phyloP scores from a whole-genome alignment of 2,113 vertebrate genomes.

The Melozone crissalis region DNA sequence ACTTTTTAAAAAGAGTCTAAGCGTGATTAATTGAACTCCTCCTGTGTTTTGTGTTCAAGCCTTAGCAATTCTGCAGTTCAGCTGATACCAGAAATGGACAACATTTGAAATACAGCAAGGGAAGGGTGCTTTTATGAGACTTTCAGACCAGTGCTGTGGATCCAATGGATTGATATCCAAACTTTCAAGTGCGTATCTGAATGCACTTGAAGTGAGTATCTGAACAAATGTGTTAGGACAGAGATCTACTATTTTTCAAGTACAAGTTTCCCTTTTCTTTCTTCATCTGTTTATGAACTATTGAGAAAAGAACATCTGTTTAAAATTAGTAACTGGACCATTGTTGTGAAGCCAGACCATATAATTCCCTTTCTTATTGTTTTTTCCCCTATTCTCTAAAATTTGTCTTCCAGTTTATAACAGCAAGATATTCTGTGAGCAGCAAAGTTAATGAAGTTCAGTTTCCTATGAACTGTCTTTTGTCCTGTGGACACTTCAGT shows the following conservation, averaged over 20 bases:
- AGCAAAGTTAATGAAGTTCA: constrained; percentile 23
- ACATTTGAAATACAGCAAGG: background rate
- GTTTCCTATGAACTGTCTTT: background rate
- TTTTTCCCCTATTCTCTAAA: background rate
- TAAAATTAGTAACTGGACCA: constrained; percentile 37
- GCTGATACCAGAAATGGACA: background rate
- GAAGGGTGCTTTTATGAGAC: background rate
- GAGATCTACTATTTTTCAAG: background rate
- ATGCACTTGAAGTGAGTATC: background rate
- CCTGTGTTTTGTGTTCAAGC: background rate
- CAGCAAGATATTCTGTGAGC: background rate
- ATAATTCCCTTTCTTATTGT: background rate
- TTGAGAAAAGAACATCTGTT: background rate
- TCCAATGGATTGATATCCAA: background rate
- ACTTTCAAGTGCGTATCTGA: background rate
- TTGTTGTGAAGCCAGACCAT: constrained; percentile 5
- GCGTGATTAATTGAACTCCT: background rate
- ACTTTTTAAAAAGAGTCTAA: background rate
- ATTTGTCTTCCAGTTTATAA: background rate
- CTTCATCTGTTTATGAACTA: constrained; percentile 12
- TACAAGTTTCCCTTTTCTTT: background rate
- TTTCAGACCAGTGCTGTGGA: background rate
- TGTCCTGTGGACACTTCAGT: background rate
- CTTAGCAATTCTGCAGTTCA: background rate
- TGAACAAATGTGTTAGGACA: background rate